These are phyloP conservation scores for Chloropsis hardwickii DNA, from an alignment of 2,113 vertebrate species.

Conservation along the genomic window DNA sequence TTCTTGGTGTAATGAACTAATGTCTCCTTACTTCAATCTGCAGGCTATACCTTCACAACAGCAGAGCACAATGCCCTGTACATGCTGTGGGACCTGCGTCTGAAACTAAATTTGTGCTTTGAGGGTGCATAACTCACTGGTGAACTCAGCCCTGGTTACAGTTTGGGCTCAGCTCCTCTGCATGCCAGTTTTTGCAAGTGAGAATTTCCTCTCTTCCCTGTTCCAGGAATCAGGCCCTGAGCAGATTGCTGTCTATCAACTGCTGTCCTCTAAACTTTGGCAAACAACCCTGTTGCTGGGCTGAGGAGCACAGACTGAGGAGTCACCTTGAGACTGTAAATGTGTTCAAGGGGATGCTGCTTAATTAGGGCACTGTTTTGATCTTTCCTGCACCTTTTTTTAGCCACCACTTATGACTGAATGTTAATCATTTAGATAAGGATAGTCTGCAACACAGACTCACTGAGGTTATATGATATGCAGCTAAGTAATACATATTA, in stretches of 20 bases:
- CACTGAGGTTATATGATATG: background rate
- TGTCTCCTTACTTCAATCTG: background rate
- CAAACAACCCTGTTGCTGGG: background rate
- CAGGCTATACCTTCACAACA: background rate
- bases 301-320: background rate
- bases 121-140: background rate
- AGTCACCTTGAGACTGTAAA: slow-evolving; percentile 8
- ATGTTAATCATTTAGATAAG: slow-evolving; percentile 17
- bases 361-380: slow-evolving; percentile 16
- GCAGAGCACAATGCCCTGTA: background rate
- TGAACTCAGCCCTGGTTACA: background rate
- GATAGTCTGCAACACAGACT: background rate
- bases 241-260: background rate
- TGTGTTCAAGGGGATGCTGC: background rate
- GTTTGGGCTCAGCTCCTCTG: background rate
- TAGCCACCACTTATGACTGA: background rate
- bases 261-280: background rate
- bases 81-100: background rate
- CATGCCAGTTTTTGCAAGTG: background rate
- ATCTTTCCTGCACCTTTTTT: slow-evolving; percentile 10
- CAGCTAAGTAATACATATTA: background rate
- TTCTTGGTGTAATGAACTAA: background rate
- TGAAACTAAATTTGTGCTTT: background rate
- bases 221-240: background rate
- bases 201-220: background rate